These are phyloP conservation scores for Andricus quercusramuli DNA, from an alignment of 2,888 invertebrate species.

Conservation along the genomic window DNA sequence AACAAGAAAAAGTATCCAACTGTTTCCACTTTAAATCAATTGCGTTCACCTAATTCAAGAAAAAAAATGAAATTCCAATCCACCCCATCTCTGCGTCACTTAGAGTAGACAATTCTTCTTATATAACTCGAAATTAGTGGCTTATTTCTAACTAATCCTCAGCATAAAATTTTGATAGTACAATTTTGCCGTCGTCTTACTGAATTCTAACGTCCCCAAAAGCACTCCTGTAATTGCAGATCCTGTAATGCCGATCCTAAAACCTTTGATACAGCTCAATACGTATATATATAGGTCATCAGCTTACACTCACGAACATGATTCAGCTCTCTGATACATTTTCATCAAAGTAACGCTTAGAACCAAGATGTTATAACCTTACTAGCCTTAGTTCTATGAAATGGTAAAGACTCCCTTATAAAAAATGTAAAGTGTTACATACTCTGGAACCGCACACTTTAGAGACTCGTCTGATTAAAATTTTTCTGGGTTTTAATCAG, in stretches of 20 bases:
- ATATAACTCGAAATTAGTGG: not conserved
- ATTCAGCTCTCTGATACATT: conserved; percentile 24
- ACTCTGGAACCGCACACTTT: not conserved
- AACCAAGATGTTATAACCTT: not conserved
- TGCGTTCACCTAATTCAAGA: no score
- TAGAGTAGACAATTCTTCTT: not conserved
- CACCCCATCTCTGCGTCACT: not conserved
- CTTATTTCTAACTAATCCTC: not conserved
- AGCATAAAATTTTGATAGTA: not conserved
- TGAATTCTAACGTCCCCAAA: not conserved
- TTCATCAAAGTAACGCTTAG: conserved; percentile 22
- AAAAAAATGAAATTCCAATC: no score
- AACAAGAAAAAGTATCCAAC: no score
- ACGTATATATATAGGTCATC: not conserved
- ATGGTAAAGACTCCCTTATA: not conserved
- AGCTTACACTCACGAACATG: not conserved
- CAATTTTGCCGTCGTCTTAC: not conserved
- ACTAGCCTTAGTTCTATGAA: not conserved
- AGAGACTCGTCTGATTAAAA: no score
- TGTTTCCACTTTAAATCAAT: no score
- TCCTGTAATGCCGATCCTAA: not conserved
- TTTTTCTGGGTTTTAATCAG: no score
- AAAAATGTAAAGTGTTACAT: conserved; percentile 23
- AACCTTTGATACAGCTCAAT: not conserved
- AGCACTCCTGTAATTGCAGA: not conserved